A percentile compares a stretch with the other conserved stretches of the same genome.
These are phyloP conservation scores for Lamellibrachia luymesi DNA, from an alignment of 1,140 invertebrate genomes.

Conservation along the genomic window DNA sequence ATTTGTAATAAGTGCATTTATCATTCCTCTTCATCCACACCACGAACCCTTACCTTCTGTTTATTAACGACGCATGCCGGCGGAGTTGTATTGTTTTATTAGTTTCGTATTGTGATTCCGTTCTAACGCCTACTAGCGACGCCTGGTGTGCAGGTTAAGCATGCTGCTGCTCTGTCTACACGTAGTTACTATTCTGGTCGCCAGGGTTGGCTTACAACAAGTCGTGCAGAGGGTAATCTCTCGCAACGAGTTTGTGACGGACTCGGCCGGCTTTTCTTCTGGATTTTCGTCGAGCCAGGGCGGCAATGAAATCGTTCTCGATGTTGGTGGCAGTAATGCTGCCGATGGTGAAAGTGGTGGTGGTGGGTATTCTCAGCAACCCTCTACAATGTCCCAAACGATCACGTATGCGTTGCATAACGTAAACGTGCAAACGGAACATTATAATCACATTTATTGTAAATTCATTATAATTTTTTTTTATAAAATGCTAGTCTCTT, in stretches of 20 bases:
- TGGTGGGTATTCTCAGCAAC: not conserved
- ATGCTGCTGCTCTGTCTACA: not conserved
- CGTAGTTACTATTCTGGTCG: not conserved
- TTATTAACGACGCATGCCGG: not conserved
- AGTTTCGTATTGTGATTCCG: not conserved
- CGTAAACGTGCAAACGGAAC: not conserved
- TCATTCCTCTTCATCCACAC: too few species aligned
- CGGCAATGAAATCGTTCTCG: not conserved
- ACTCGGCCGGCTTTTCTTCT: not conserved
- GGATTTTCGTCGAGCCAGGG: not conserved
- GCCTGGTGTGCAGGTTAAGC: not conserved
- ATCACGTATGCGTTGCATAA: not conserved
- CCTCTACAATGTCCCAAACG: not conserved
- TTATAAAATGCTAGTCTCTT: not conserved
- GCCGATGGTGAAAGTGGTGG: not conserved
- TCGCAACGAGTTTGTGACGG: not conserved
- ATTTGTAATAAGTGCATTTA: too few species aligned
- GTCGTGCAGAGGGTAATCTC: not conserved
- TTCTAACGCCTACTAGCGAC: constrained; percentile 3
- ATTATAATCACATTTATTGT: not conserved
- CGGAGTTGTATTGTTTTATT: not conserved
- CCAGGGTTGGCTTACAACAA: not conserved
- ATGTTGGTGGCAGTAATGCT: not conserved
- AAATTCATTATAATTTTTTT: not conserved
- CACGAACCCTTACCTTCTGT: not conserved